Conservation (phyloP, 2,888 invertebrate genomes). For the Himalopsyche japonica region DNA sequence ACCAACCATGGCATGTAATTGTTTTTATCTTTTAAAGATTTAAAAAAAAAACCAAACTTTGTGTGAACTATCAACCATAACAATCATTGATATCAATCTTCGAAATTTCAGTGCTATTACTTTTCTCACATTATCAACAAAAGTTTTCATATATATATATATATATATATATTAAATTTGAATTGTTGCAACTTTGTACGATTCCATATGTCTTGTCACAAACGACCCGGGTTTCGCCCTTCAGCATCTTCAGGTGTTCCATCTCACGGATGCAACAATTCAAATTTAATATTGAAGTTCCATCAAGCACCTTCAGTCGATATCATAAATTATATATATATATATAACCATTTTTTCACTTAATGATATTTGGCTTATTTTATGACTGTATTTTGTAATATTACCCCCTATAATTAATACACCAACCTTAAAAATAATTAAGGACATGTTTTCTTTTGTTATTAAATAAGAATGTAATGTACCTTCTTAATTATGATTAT, state of each 20-base stretch:
- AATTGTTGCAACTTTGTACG: no score
- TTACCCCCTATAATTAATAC: not conserved
- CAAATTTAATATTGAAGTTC: no score
- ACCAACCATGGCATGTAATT: not conserved
- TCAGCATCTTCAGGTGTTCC: no score
- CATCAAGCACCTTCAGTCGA: no score
- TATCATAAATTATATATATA: no score
- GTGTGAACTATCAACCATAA: not conserved
- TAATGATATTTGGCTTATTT: not conserved
- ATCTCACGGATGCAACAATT: no score
- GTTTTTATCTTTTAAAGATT: not conserved
- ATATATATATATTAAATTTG: no score
- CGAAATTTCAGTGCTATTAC: not conserved
- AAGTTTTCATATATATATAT: not conserved
- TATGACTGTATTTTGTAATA: constrained; percentile 1
- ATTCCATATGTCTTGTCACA: no score
- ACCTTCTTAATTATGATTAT: constrained; percentile 5
- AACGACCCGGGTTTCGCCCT: no score
- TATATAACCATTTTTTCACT: not conserved
- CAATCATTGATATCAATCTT: not conserved
- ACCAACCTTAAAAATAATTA: not conserved
- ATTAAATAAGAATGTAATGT: not conserved
- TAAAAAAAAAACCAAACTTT: not conserved
- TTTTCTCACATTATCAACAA: not conserved
- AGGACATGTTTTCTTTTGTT: not conserved